Percentiles rank a stretch among this genome's conserved stretches.
These are phyloP conservation scores for Rhinolophus ferrumequinum DNA, from an alignment of 2,113 vertebrate species.

Conservation along the genomic window DNA sequence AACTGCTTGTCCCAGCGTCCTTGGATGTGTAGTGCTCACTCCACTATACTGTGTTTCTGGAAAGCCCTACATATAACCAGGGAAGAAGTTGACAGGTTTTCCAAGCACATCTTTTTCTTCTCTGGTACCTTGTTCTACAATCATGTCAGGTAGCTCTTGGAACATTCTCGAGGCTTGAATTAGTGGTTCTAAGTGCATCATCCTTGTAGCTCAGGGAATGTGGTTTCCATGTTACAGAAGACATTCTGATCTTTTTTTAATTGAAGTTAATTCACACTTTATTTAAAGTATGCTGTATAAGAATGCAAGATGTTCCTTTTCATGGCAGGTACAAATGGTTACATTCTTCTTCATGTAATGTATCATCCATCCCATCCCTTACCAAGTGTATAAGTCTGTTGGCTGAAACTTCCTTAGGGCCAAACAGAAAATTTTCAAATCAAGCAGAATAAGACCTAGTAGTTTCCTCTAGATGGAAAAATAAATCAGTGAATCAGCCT, in stretches of 20 bases:
- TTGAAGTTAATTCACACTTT: neutral
- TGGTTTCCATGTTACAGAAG: neutral
- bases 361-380: neutral
- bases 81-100: slow-evolving; percentile 37
- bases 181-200: neutral
- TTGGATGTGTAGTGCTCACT: neutral
- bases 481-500: neutral
- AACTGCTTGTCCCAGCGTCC: neutral
- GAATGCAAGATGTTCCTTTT: neutral
- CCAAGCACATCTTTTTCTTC: neutral
- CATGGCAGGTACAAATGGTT: neutral
- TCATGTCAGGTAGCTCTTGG: neutral
- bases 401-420: neutral
- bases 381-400: neutral
- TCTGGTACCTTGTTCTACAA: neutral
- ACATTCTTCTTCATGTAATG: neutral
- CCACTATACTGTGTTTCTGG: neutral
- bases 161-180: neutral
- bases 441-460: neutral
- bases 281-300: slow-evolving; percentile 33
- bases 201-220: neutral
- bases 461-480: neutral
- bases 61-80: neutral
- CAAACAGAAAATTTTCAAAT: neutral
- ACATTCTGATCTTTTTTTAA: neutral